Base-by-base conservation (phyloP, 2,888 invertebrate species). In the Eilema caniola region DNA sequence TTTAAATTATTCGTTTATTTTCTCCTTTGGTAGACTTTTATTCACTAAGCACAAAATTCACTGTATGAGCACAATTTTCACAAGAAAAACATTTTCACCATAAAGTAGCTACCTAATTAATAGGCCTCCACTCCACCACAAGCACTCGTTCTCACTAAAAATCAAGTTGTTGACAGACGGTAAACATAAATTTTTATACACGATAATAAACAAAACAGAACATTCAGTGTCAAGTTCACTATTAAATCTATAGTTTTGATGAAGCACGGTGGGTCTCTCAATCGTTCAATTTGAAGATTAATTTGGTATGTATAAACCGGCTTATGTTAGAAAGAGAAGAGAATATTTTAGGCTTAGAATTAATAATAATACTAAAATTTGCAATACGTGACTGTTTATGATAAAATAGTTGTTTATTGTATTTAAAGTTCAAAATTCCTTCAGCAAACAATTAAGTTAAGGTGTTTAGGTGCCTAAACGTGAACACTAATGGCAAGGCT, bases 281-380 rank as follows among this genome's bases (percentile, higher is more conserved):
- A n/a, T 53, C 53, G 20, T 10, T n/a, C n/a, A 20, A 53, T 53
- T 10, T 8, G 20, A n/a, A n/a, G n/a, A n/a, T n/a, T 5, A 53
- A n/a, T 53, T 53, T 10, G n/a, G 16, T 10, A n/a, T 8, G 20
- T 8, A n/a, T 10, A 53, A 53, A 53, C 53, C 53, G 53, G 53
- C 53, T 53, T 53, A 53, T 53, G 47, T 53, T n/a, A 53, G 53
- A 53, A 53, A n/a, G 53, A 53, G 53, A 53, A 53, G 53, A n/a
- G n/a, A n/a, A 53, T 53, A 53, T 47, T 47, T 47, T 53, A 53
- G 53, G 53, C 53, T 53, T 53, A 10, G 47, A 47, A 47, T 7
- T 47, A 47, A 47, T 7, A 47, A 47, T 47, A 47, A 47, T 47
- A 47, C 5, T 47, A 47, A 16, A 41, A 41, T 47, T 20, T 47